Evolutionary conservation across 2,797 vertebrate genomes (phyloP).

Genomic region (Hoplostethus atlanticus): DNA sequence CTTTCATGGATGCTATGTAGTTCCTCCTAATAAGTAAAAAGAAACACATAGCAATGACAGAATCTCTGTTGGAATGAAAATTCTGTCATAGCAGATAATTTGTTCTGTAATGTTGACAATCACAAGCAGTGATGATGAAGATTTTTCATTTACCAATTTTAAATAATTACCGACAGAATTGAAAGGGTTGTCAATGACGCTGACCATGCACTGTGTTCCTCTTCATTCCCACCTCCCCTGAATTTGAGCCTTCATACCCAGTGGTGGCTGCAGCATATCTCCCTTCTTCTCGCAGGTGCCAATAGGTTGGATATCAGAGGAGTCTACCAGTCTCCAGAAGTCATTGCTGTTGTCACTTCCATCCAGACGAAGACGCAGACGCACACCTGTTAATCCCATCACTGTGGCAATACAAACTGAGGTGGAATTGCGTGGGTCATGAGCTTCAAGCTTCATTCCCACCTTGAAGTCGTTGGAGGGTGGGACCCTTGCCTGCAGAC

Average conservation of each 20-base stretch:
- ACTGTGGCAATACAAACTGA: conserved; percentile 96
- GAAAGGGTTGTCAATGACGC: too few relatives aligned
- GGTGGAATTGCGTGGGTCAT: conserved; percentile 92
- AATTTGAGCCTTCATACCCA: conserved; percentile 84
- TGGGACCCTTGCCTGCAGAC: conserved; percentile 88
- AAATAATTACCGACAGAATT: too few relatives aligned
- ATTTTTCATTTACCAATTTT: too few relatives aligned
- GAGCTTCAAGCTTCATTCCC: conserved; percentile 97
- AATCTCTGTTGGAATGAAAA: too few relatives aligned
- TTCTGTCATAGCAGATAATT: too few relatives aligned
- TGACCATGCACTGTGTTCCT: neutral
- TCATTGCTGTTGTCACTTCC: conserved; percentile 97
- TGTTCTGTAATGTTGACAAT: too few relatives aligned
- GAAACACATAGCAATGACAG: too few relatives aligned
- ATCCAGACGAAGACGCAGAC: conserved; percentile 93
- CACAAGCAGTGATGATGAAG: too few relatives aligned
- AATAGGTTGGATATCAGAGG: conserved; percentile 94
- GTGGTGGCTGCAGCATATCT: conserved; percentile 96
- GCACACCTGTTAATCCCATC: conserved; percentile 91
- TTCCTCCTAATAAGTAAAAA: too few relatives aligned
- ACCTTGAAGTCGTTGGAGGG: conserved; percentile 96
- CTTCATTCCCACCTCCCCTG: neutral
- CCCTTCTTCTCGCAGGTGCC: conserved; percentile 97
- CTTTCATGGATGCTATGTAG: too few relatives aligned
- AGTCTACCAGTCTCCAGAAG: conserved; percentile 97